Evolutionary conservation across 2,888 invertebrate species (phyloP).

Genomic region (Drosophila neotestacea): DNA sequence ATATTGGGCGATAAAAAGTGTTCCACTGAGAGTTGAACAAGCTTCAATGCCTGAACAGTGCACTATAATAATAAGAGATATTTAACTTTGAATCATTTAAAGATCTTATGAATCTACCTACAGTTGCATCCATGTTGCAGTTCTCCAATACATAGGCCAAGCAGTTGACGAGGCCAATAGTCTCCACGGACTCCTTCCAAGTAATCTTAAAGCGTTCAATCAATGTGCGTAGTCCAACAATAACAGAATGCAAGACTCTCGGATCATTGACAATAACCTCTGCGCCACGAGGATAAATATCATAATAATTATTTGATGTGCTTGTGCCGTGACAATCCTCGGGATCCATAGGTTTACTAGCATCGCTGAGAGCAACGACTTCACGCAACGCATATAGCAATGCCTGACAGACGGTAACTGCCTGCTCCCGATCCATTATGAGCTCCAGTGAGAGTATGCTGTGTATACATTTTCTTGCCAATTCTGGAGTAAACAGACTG

Average conservation of each 20-base stretch:
- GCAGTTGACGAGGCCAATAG: conserved; percentile 88
- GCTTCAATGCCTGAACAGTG: conserved; percentile 89
- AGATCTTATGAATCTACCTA: conserved; percentile 69
- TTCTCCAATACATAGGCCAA: conserved; percentile 87
- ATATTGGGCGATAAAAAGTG: conserved; percentile 92
- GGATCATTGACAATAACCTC: conserved; percentile 85
- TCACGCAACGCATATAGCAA: conserved; percentile 88
- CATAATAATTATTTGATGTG: conserved; percentile 52
- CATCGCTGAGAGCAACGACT: conserved; percentile 81
- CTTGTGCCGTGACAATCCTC: conserved; percentile 58
- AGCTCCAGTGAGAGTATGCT: conserved; percentile 85
- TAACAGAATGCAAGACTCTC: conserved; percentile 88
- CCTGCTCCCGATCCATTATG: conserved; percentile 87
- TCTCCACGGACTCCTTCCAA: conserved; percentile 92
- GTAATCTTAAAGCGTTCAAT: conserved; percentile 90
- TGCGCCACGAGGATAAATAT: conserved; percentile 65
- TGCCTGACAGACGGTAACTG: conserved; percentile 88
- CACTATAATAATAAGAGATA: conserved; percentile 86
- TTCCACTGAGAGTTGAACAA: conserved; percentile 89
- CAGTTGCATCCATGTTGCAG: conserved; percentile 86
- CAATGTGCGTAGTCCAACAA: conserved; percentile 88
- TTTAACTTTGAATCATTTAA: not conserved
- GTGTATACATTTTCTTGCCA: conserved; percentile 84
- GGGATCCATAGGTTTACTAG: conserved; percentile 27
- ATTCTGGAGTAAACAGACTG: conserved; percentile 68